Percentiles rank a stretch among this genome's conserved stretches.
These are phyloP conservation scores for Malurus splendens DNA, from an alignment of 2,797 vertebrate species.

Conservation along the genomic window DNA sequence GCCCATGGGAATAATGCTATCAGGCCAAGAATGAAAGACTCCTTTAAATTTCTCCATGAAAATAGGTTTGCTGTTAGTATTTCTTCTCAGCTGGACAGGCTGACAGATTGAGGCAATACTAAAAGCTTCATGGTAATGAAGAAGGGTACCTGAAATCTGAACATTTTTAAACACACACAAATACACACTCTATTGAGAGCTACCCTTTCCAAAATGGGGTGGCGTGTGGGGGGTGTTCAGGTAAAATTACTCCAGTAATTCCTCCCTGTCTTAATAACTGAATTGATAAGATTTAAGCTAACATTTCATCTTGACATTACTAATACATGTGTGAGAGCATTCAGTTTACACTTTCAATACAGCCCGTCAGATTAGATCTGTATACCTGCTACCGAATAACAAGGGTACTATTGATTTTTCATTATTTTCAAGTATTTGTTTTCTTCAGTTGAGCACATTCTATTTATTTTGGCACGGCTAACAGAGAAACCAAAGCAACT, in stretches of 20 bases:
- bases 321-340: slow-evolving; percentile 10
- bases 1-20: slow-evolving; percentile 23
- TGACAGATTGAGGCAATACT: slow-evolving; percentile 38
- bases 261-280: background rate
- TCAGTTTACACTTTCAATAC: slow-evolving; percentile 36
- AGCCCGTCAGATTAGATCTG: slow-evolving; percentile 33
- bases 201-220: background rate
- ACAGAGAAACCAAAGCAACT: slow-evolving; percentile 24
- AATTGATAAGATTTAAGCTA: slow-evolving; percentile 29
- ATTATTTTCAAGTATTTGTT: slow-evolving; percentile 58
- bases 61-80: slow-evolving; percentile 10
- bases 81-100: slow-evolving; percentile 3
- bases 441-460: slow-evolving; percentile 44
- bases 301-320: slow-evolving; percentile 47
- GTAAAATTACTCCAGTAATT: slow-evolving; percentile 3
- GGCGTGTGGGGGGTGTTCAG: fast-evolving
- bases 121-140: slow-evolving; percentile 18
- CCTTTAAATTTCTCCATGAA: slow-evolving; percentile 29
- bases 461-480: slow-evolving; percentile 42
- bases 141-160: slow-evolving; percentile 13
- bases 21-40: slow-evolving; percentile 23
- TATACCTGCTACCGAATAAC: slow-evolving; percentile 41
- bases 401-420: slow-evolving; percentile 58
- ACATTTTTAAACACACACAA: background rate
- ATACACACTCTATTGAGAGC: background rate